phyloP scores from a whole-genome alignment of 2,888 invertebrate genomes.

The Monochamus alternatus region DNA sequence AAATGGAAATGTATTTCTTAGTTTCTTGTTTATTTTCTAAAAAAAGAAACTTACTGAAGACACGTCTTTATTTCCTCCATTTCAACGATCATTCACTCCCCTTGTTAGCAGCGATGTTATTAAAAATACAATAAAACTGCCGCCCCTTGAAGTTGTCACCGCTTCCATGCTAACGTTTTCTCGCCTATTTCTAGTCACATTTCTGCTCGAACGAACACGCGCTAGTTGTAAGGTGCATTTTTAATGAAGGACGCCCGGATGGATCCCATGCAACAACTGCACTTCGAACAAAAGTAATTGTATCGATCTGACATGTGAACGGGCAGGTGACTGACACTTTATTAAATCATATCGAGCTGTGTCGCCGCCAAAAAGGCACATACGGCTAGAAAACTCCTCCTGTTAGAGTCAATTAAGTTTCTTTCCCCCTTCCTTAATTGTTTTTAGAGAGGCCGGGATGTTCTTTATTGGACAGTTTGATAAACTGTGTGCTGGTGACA shows the following conservation, averaged over 20 bases:
- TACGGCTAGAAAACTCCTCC: not conserved
- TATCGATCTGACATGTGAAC: slow-evolving; percentile 2
- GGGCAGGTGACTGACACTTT: slow-evolving; percentile 6
- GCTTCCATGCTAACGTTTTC: not conserved
- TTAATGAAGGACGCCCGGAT: not conserved
- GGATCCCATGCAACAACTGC: not conserved
- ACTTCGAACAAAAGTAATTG: not conserved
- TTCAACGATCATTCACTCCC: not conserved
- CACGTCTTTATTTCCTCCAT: not conserved
- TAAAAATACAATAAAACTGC: not conserved
- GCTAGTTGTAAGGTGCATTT: not conserved
- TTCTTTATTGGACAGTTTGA: not conserved
- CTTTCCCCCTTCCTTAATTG: slow-evolving; percentile 9
- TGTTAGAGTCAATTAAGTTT: slow-evolving; percentile 2
- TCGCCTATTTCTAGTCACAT: not conserved
- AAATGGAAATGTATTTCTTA: too few species aligned
- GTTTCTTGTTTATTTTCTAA: too few species aligned
- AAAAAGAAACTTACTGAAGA: too few species aligned
- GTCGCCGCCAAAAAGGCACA: not conserved
- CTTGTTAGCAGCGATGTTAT: not conserved
- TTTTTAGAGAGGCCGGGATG: slow-evolving; percentile 3
- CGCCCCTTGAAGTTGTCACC: not conserved
- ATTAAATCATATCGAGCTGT: not conserved
- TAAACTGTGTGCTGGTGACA: not conserved
- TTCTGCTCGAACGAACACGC: not conserved